Percentiles rank a stretch among this genome's conserved stretches.
Evolutionary conservation across 2,888 invertebrate species (phyloP).

Genomic region (Fragum sueziense): DNA sequence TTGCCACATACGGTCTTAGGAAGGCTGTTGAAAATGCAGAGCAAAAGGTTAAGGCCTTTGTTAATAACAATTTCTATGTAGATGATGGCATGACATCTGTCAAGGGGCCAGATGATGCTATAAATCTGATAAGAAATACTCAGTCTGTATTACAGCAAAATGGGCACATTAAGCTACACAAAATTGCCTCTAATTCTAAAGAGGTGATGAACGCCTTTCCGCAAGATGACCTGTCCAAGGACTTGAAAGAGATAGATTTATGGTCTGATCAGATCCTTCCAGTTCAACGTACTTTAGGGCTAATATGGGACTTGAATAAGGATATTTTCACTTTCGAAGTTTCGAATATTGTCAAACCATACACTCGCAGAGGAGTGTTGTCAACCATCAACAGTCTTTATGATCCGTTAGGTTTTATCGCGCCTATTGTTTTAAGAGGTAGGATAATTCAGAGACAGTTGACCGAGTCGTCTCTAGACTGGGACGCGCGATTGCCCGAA

Average conservation of each 20-base stretch:
- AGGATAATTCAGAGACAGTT: constrained; percentile 26
- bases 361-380: constrained; percentile 54
- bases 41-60: constrained; percentile 44
- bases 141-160: constrained; percentile 33
- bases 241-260: constrained; percentile 55
- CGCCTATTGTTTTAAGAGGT: constrained; percentile 55
- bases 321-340: constrained; percentile 53
- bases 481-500: constrained; percentile 47
- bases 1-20: constrained; percentile 55
- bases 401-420: constrained; percentile 62
- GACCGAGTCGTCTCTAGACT: not conserved
- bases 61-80: constrained; percentile 57
- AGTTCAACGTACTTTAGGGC: constrained; percentile 43
- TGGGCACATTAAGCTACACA: constrained; percentile 60
- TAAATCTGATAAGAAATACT: constrained; percentile 50
- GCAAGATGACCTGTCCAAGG: constrained; percentile 49
- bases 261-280: constrained; percentile 42
- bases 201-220: constrained; percentile 58
- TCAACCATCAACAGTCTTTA: constrained; percentile 60
- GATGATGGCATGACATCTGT: constrained; percentile 58
- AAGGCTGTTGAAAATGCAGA: constrained; percentile 23
- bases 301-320: constrained; percentile 50
- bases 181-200: constrained; percentile 60
- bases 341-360: constrained; percentile 34
- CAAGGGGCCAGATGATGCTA: constrained; percentile 32